Conservation (phyloP, 2,888 invertebrate species). For the Cryptophagus acutangulus region DNA sequence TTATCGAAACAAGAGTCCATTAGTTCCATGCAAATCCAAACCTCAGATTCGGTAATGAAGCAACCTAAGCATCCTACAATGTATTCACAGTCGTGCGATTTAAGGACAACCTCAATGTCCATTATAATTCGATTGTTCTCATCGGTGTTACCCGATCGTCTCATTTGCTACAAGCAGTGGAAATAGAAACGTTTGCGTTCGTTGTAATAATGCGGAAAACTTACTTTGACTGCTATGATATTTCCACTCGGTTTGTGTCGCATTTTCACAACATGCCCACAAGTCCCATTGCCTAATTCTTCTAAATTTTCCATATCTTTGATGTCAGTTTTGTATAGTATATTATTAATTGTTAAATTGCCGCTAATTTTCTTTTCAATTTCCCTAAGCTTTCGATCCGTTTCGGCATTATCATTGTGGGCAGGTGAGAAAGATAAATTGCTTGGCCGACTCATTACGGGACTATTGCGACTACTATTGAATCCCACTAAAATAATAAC, state of each 20-base stretch:
- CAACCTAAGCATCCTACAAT: conserved; percentile 97
- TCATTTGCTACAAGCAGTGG: conserved; percentile 92
- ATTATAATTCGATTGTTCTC: conserved; percentile 97
- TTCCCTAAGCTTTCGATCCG: conserved; percentile 81
- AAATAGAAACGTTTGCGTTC: conserved; percentile 16
- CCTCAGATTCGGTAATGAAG: conserved; percentile 95
- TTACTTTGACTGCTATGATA: conserved; percentile 89
- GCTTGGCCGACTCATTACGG: conserved; percentile 51
- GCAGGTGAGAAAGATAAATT: conserved; percentile 58
- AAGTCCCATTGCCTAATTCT: conserved; percentile 90
- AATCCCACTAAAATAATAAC: conserved; percentile 29
- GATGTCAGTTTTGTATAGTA: conserved; percentile 73
- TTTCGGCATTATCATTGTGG: conserved; percentile 51
- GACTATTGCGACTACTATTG: conserved; percentile 41
- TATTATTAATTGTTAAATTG: conserved; percentile 75
- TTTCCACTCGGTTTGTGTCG: conserved; percentile 77
- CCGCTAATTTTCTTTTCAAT: conserved; percentile 93
- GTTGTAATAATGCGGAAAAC: neutral
- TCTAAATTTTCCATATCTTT: conserved; percentile 81
- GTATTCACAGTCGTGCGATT: conserved; percentile 93
- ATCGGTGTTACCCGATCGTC: conserved; percentile 91
- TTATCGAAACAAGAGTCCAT: conserved; percentile 99
- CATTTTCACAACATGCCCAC: conserved; percentile 98
- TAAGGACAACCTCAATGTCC: conserved; percentile 97
- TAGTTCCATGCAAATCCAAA: conserved; percentile 99